Percentiles rank a stretch among this genome's conserved stretches.
Evolutionary conservation across 37 sponge, comb jelly and placozoan genomes (phyloP).

Genomic region (Aplysina aerophoba): DNA sequence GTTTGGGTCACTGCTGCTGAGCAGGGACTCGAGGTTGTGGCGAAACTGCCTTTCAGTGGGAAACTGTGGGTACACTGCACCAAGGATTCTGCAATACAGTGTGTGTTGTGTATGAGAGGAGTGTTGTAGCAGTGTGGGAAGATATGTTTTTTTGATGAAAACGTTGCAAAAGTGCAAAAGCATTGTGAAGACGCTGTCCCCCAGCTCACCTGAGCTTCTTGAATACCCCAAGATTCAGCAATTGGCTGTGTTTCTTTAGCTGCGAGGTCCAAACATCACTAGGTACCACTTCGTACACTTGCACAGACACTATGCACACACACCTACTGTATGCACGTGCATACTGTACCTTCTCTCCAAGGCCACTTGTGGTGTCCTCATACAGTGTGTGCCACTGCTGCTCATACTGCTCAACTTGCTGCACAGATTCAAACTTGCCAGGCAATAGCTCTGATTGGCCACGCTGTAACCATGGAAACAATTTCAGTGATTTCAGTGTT

Average conservation of each 20-base stretch:
- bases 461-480: not conserved
- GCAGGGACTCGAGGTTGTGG: no score
- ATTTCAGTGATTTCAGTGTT: no score
- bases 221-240: not conserved
- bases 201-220: conserved; percentile 14
- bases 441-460: not conserved
- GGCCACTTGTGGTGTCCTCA: no score
- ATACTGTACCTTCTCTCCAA: not conserved
- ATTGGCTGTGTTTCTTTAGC: conserved; percentile 5
- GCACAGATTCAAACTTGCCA: not conserved
- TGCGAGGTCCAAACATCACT: not conserved
- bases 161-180: no score
- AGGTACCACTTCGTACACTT: not conserved
- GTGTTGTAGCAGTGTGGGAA: not conserved
- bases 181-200: no score
- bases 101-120: no score
- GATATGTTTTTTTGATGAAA: no score
- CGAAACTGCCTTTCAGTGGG: no score
- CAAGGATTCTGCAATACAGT: not conserved
- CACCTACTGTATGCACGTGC: not conserved
- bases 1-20: no score
- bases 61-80: not conserved
- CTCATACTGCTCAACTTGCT: not conserved
- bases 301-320: not conserved
- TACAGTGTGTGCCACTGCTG: not conserved